phyloP scores from a whole-genome alignment of 2,797 vertebrate genomes.

The Distichodus sexfasciatus region DNA sequence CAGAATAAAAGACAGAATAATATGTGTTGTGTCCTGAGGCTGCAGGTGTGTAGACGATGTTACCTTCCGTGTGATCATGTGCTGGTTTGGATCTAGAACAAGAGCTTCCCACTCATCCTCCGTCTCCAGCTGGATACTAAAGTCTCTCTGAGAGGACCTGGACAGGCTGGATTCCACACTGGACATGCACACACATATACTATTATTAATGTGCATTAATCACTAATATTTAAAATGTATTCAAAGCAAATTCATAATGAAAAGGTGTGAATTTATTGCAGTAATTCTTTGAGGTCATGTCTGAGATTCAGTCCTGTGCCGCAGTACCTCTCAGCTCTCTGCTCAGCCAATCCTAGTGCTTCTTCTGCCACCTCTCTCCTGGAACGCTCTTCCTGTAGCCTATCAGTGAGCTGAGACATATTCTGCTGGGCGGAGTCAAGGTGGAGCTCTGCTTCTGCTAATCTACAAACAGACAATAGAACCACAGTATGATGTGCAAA shows the following conservation, averaged over 20 bases:
- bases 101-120: constrained; percentile 86
- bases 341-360: constrained; percentile 74
- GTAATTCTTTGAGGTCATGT: too few species aligned
- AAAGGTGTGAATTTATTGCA: too few species aligned
- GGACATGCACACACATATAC: constrained; percentile 13
- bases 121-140: constrained; percentile 80
- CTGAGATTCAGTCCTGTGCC: too few species aligned
- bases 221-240: neutral
- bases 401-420: constrained; percentile 65
- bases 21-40: too few species aligned
- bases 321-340: constrained; percentile 71
- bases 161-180: constrained; percentile 65
- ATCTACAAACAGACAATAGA: constrained; percentile 70
- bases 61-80: constrained; percentile 80
- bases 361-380: constrained; percentile 81
- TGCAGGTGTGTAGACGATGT: too few species aligned
- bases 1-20: too few species aligned
- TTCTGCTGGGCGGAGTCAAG: constrained; percentile 68
- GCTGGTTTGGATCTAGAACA: constrained; percentile 80
- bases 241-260: neutral
- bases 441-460: constrained; percentile 77
- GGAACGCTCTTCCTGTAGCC: constrained; percentile 74
- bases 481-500: too few species aligned
- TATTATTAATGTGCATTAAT: neutral
- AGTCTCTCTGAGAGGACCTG: constrained; percentile 73